These are phyloP conservation scores for Torymus aiolomorphi DNA, from an alignment of 2,888 invertebrate genomes.

Conservation along the genomic window DNA sequence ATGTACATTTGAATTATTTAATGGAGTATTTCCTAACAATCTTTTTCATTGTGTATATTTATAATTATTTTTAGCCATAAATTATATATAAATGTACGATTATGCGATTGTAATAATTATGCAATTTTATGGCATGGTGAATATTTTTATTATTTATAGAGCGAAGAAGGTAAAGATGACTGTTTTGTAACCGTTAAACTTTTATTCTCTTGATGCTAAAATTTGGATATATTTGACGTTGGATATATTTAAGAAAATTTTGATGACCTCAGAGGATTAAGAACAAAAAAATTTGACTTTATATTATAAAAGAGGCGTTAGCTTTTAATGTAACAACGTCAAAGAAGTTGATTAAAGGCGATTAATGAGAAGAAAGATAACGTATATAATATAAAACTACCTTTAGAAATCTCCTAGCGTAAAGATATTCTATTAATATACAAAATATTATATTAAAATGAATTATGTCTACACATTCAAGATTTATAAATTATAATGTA, in stretches of 20 bases:
- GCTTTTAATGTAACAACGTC: slow-evolving; percentile 70
- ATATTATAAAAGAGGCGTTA: slow-evolving; percentile 61
- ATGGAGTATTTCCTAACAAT: slow-evolving; percentile 70
- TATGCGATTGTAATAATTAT: slow-evolving; percentile 66
- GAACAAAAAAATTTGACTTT: slow-evolving; percentile 49
- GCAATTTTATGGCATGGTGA: slow-evolving; percentile 66
- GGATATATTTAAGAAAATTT: slow-evolving; percentile 53
- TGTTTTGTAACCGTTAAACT: slow-evolving; percentile 63
- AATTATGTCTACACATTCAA: slow-evolving; percentile 71
- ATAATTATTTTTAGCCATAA: slow-evolving; percentile 71
- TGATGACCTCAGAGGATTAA: slow-evolving; percentile 49
- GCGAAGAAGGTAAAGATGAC: slow-evolving; percentile 59
- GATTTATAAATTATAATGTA: slow-evolving; percentile 74
- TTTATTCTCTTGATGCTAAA: slow-evolving; percentile 54
- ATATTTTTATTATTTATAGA: slow-evolving; percentile 69
- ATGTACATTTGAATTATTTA: slow-evolving; percentile 74
- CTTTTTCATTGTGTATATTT: slow-evolving; percentile 74
- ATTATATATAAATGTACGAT: slow-evolving; percentile 58
- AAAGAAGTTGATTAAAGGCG: slow-evolving; percentile 62
- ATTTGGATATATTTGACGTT: slow-evolving; percentile 56
- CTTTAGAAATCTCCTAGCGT: slow-evolving; percentile 64
- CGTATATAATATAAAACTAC: slow-evolving; percentile 62
- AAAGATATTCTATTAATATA: slow-evolving; percentile 73
- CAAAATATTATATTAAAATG: slow-evolving; percentile 70
- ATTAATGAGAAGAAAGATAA: slow-evolving; percentile 59